Base-by-base conservation (phyloP, 2,113 vertebrate species). In the Isichthys henryi region DNA sequence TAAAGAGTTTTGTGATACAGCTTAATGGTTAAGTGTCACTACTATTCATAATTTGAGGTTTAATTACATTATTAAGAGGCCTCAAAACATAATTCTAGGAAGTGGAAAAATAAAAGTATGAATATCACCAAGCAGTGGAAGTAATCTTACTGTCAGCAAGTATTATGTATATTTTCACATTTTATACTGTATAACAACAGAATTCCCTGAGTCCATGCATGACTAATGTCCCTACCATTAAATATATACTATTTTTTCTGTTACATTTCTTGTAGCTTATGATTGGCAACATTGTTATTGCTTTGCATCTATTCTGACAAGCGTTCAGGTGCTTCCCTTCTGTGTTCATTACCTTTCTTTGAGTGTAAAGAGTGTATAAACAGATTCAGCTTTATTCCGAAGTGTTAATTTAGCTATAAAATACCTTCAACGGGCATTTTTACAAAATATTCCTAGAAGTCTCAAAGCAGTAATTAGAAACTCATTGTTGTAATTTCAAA, bases 221-320 rank as follows among this genome's bases (percentile, higher is more conserved):
- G 45, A 48, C 21, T 23, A 48, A 31, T 6, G 13, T 88, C n/a
- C 46, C n/a, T 17, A 52, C 58, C 45, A 13, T 46, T 50, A 88
- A 46, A 21, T 7, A 77, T 17, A 77, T 19, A 13, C 35, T 7
- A 66, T 77, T 13, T 77, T 39, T 77, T 39, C 70, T 35, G 31
- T 39, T 39, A 6, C 13, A 35, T 35, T 77, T 77, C 70, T 77
- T 77, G 70, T 77, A 17, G 31, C 70, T 77, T 39, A 35, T 17
- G 70, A 77, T 15, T 39, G 70, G 8, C 31, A 45, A 45, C 94
- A 91, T 93, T 92, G 91, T 93, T 94, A 94, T 95, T 93, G 92
- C 92, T 94, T 92, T 88, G 91, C 90, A 62, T 92, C 52, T 77
- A 88, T 95, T 95, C 94, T 94, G 94, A 90, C 92, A 91, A 93